Evolutionary conservation across 2,113 vertebrate genomes (phyloP).

Genomic region (Boleophthalmus pectinirostris): DNA sequence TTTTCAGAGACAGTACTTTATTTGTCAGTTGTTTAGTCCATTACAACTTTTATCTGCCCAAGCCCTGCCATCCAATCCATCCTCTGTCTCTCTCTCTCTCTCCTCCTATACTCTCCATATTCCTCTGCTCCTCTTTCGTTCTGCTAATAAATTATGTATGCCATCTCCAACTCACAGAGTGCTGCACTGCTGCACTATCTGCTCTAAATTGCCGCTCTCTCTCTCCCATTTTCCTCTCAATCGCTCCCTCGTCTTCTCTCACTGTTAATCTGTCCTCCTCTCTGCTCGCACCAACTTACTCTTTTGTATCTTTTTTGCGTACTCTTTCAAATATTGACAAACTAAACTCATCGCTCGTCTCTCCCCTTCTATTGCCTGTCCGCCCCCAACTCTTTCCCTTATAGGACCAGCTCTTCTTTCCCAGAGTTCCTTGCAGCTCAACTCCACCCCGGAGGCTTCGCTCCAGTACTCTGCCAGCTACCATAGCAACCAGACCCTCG

Average conservation of each 20-base stretch:
- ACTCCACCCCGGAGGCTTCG: conserved; percentile 95
- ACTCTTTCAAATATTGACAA: conserved; percentile 20
- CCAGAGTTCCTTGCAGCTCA: conserved; percentile 98
- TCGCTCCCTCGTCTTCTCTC: conserved; percentile 52
- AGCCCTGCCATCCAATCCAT: conserved; percentile 38
- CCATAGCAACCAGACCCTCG: conserved; percentile 98
- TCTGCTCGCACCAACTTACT: conserved; percentile 8
- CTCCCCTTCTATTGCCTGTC: conserved; percentile 29
- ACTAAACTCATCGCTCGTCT: conserved; percentile 47
- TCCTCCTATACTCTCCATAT: conserved; percentile 57
- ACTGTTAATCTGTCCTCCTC: conserved; percentile 41
- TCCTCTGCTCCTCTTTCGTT: conserved; percentile 68
- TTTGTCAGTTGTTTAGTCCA: conserved; percentile 33
- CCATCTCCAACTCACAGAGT: conserved; percentile 77
- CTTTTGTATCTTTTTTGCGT: conserved; percentile 5
- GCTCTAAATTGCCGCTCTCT: conserved; percentile 81
- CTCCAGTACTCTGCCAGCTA: conserved; percentile 98
- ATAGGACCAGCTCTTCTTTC: conserved; percentile 95
- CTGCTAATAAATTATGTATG: conserved; percentile 81
- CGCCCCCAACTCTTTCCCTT: conserved; percentile 53
- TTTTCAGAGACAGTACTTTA: conserved; percentile 32
- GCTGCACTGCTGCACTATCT: conserved; percentile 85
- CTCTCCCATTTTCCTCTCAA: conserved; percentile 64
- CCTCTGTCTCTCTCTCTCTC: conserved; percentile 55
- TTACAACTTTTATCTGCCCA: conserved; percentile 70